A percentile compares a stretch with the other conserved stretches of the same genome.
phyloP scores from a whole-genome alignment of 1,140 invertebrate genomes.

The Heliconius nattereri region DNA sequence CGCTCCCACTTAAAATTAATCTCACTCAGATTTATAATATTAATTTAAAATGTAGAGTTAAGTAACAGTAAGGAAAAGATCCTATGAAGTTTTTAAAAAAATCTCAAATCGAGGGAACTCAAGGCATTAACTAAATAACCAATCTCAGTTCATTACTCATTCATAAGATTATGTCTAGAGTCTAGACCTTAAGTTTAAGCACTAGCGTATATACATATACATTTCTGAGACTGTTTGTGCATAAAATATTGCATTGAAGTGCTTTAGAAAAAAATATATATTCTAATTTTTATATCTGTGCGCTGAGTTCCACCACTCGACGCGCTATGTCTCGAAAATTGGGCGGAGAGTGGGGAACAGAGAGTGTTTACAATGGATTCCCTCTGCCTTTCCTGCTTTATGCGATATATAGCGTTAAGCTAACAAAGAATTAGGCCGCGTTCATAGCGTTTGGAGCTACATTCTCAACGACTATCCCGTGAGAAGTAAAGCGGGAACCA shows the following conservation, averaged over 20 bases:
- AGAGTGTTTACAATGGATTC: no score
- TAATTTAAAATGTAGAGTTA: no score
- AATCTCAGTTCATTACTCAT: neutral
- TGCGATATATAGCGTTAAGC: no score
- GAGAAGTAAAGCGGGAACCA: neutral
- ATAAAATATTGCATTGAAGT: neutral
- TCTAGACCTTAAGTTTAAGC: neutral
- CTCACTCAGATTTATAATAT: no score
- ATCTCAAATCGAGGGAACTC: neutral
- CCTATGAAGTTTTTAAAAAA: neutral
- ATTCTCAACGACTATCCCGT: neutral
- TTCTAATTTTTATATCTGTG: neutral
- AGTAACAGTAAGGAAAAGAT: neutral
- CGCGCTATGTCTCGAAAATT: no score
- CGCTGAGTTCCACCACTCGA: no score
- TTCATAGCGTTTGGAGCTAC: no score
- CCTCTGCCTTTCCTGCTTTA: no score
- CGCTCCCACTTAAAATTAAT: no score
- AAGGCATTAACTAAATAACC: neutral
- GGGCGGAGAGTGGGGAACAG: no score
- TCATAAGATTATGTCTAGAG: constrained; percentile 7
- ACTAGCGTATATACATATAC: neutral
- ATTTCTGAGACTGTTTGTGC: neutral
- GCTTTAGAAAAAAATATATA: neutral
- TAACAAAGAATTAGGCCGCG: no score